Evolutionary conservation across 2,888 invertebrate species (phyloP).

Genomic region (Junonia oenone): DNA sequence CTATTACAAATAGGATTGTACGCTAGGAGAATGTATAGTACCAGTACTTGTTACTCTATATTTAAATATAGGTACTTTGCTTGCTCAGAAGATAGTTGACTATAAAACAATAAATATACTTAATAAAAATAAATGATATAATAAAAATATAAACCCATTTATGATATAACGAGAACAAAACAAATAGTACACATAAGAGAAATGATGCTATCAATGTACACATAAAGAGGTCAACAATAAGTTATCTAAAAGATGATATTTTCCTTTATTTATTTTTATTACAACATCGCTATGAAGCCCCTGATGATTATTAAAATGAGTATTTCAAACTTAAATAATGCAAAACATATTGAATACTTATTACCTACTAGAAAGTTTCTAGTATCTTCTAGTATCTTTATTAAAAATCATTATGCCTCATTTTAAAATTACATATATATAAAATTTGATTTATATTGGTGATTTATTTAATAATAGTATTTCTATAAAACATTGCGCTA

Average conservation of each 20-base stretch:
- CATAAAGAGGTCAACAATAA: conserved; percentile 22
- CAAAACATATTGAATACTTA: too few species aligned
- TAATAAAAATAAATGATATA: not conserved
- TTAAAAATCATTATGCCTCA: too few species aligned
- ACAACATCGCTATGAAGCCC: conserved; percentile 2
- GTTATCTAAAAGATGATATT: conserved; percentile 21
- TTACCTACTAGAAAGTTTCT: too few species aligned
- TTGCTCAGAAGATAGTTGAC: not conserved
- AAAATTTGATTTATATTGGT: too few species aligned
- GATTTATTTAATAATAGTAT: too few species aligned
- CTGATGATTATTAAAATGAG: conserved; percentile 1
- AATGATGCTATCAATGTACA: conserved; percentile 23
- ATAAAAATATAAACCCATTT: not conserved
- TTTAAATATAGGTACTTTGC: not conserved
- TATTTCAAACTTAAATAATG: too few species aligned
- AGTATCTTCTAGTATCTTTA: too few species aligned
- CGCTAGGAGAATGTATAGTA: not conserved
- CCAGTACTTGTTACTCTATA: not conserved
- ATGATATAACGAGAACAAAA: conserved; percentile 11
- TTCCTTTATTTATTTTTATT: conserved; percentile 25
- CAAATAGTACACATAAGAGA: conserved; percentile 9
- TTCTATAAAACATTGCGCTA: too few species aligned
- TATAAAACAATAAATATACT: not conserved
- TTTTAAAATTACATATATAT: too few species aligned
- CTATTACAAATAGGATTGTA: not conserved